These are phyloP conservation scores for Sterna hirundo DNA, from an alignment of 2,113 vertebrate genomes.

Conservation along the genomic window DNA sequence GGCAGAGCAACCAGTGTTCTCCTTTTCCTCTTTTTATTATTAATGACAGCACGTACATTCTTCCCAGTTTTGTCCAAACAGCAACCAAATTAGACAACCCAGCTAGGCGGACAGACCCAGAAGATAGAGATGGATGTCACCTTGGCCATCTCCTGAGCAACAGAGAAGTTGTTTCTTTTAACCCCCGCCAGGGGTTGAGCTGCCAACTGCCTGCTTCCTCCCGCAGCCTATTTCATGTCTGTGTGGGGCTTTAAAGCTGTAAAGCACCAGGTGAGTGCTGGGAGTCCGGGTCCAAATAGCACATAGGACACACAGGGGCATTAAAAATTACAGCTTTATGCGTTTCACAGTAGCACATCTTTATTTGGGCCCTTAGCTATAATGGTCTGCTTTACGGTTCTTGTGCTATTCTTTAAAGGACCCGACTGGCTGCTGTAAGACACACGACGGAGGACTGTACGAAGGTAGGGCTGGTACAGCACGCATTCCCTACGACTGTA, in stretches of 20 bases:
- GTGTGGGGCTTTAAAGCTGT: neutral
- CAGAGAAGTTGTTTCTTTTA: neutral
- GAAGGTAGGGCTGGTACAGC: neutral
- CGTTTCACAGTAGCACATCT: neutral
- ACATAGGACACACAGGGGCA: neutral
- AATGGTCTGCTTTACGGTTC: neutral
- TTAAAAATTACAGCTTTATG: neutral
- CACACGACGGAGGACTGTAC: rapidly evolving
- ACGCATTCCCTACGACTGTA: neutral
- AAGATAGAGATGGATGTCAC: neutral
- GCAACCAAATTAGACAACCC: neutral
- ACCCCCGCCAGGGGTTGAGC: neutral
- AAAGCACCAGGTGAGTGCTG: neutral
- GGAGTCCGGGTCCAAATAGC: neutral
- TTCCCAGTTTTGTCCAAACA: neutral
- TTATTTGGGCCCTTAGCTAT: neutral
- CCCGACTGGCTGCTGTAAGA: neutral
- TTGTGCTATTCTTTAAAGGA: neutral
- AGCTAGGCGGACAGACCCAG: neutral
- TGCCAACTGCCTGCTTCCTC: neutral
- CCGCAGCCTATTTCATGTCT: neutral
- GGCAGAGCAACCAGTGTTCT: neutral
- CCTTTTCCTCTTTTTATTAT: neutral
- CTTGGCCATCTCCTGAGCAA: neutral
- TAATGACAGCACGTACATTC: neutral